Percentiles rank a stretch among this genome's conserved stretches.
These are phyloP conservation scores for Chrysodeixis includens DNA, from an alignment of 2,888 invertebrate species.

Conservation along the genomic window DNA sequence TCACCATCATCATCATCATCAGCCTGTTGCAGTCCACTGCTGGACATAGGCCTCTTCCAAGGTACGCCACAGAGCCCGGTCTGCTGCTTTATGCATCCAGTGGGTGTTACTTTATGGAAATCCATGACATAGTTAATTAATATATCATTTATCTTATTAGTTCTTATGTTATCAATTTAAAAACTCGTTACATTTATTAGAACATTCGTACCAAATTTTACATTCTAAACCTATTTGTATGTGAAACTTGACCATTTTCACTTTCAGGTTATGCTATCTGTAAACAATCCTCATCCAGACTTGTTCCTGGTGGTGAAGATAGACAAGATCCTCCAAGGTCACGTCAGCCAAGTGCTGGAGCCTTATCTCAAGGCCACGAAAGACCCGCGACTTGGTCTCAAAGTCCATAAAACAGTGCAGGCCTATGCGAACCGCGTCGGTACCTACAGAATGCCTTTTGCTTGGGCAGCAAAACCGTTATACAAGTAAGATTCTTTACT, in stretches of 20 bases:
- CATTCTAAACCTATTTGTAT: not conserved
- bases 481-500: slow-evolving; percentile 83
- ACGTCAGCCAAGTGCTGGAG: slow-evolving; percentile 95
- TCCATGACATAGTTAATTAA: too few species aligned
- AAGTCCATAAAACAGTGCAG: slow-evolving; percentile 94
- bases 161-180: too few species aligned
- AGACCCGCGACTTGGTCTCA: slow-evolving; percentile 93
- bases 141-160: too few species aligned
- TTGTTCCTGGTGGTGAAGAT: slow-evolving; percentile 97
- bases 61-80: too few species aligned
- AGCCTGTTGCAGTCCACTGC: too few species aligned
- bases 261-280: slow-evolving; percentile 95
- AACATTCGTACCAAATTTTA: not conserved
- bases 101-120: too few species aligned
- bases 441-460: slow-evolving; percentile 98
- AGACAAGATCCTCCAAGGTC: slow-evolving; percentile 97
- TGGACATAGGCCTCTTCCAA: too few species aligned
- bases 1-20: too few species aligned
- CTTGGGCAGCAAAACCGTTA: slow-evolving; percentile 97
- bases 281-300: slow-evolving; percentile 96
- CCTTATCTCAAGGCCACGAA: slow-evolving; percentile 95
- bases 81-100: too few species aligned
- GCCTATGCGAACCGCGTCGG: slow-evolving; percentile 95
- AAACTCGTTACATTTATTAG: not conserved
- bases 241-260: slow-evolving; percentile 10